Conservation (phyloP, 2,113 vertebrate species). For the Vulpes ferrilata region DNA sequence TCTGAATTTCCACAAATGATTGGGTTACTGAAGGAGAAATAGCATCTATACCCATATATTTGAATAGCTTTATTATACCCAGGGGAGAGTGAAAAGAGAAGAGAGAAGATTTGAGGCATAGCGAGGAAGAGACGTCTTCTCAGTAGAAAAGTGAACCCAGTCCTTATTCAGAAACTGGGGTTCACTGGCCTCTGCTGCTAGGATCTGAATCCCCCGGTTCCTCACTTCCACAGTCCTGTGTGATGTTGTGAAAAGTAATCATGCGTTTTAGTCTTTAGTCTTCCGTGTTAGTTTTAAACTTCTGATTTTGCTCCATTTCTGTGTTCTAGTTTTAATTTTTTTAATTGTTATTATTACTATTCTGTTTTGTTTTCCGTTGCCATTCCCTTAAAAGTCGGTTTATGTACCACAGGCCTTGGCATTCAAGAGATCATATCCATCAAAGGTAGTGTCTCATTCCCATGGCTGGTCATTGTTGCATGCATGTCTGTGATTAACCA, state of each 20-base stretch:
- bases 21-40: background rate
- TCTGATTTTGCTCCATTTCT: conserved; percentile 92
- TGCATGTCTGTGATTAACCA: conserved; percentile 88
- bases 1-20: background rate
- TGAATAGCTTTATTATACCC: background rate
- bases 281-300: conserved; percentile 86
- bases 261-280: conserved; percentile 75
- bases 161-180: background rate
- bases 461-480: conserved; percentile 86
- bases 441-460: conserved; percentile 96
- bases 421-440: conserved; percentile 97
- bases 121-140: background rate
- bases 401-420: conserved; percentile 98
- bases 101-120: background rate
- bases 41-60: background rate
- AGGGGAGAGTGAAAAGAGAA: background rate
- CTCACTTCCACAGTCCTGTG: conserved; percentile 65
- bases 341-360: conserved; percentile 80
- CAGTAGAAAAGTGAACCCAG: background rate
- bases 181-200: rapidly evolving
- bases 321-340: conserved; percentile 88
- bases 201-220: background rate
- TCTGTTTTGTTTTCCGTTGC: conserved; percentile 86
- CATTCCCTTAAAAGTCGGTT: conserved; percentile 94
- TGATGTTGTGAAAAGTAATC: conserved; percentile 68